Conservation (phyloP, 2,113 vertebrate species). For the Acrocephalus arundinaceus region DNA sequence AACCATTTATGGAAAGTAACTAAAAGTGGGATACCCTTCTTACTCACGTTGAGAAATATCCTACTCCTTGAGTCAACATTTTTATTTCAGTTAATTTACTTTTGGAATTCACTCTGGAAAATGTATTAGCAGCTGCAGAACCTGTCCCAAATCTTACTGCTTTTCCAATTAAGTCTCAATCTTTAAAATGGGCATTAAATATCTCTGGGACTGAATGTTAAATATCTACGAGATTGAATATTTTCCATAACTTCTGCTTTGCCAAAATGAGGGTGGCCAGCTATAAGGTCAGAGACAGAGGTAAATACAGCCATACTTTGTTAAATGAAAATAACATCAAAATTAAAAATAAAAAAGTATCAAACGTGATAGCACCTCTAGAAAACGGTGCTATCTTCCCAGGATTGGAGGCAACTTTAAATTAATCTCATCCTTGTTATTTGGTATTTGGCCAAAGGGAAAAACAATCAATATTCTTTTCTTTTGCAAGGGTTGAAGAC, state of each 20-base stretch:
- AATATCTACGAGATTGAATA: not conserved
- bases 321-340: not conserved
- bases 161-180: constrained; percentile 14
- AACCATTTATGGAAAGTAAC: constrained; percentile 37
- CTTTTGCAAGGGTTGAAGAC: not conserved
- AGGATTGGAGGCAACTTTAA: not conserved
- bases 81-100: constrained; percentile 54
- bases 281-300: not conserved
- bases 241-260: not conserved
- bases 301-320: not conserved
- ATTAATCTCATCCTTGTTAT: not conserved
- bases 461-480: not conserved
- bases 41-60: constrained; percentile 26
- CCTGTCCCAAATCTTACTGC: constrained; percentile 1
- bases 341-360: not conserved
- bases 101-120: constrained; percentile 55
- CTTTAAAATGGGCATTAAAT: constrained; percentile 24
- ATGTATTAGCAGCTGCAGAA: constrained; percentile 32
- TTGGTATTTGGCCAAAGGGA: not conserved
- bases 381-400: not conserved
- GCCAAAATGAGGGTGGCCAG: not conserved
- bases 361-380: not conserved
- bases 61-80: constrained; percentile 42
- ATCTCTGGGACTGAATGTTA: not conserved
- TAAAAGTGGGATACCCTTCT: constrained; percentile 14